Evolutionary conservation across 2,113 vertebrate genomes (phyloP).

Genomic region (Hoplias malabaricus): DNA sequence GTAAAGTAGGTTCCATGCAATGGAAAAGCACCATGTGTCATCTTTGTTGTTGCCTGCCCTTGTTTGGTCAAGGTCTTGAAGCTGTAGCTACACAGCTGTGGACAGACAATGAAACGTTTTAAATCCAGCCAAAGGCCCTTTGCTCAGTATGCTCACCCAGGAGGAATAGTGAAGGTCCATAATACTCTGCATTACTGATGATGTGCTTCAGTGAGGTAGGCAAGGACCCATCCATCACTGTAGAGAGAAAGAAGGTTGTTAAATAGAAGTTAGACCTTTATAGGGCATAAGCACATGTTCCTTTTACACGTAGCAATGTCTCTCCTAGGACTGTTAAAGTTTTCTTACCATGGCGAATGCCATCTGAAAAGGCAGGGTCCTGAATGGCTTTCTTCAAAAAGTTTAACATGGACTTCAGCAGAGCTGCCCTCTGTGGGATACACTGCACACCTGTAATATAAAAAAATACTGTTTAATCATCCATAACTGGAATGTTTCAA

Average conservation of each 20-base stretch:
- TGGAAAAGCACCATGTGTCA: too few species aligned
- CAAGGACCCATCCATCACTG: constrained; percentile 95
- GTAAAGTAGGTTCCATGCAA: too few species aligned
- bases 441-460: constrained; percentile 87
- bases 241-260: not conserved
- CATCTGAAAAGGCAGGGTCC: constrained; percentile 93
- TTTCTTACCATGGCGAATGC: constrained; percentile 88
- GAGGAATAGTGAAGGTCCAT: constrained; percentile 92
- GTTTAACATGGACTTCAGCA: constrained; percentile 96
- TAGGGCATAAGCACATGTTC: not conserved
- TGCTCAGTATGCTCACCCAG: constrained; percentile 76
- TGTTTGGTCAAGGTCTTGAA: not conserved
- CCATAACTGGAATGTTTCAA: not conserved
- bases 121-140: not conserved
- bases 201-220: constrained; percentile 97
- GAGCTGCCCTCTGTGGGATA: constrained; percentile 92
- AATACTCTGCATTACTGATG: constrained; percentile 96
- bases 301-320: not conserved
- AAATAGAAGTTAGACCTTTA: not conserved
- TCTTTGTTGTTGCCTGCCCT: not conserved
- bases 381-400: constrained; percentile 98
- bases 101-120: not conserved
- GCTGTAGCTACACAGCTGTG: not conserved
- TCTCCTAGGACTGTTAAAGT: not conserved
- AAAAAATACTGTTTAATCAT: not conserved